Base-by-base conservation (phyloP, 2,888 invertebrate species). In the Cryptocephalus primarius region DNA sequence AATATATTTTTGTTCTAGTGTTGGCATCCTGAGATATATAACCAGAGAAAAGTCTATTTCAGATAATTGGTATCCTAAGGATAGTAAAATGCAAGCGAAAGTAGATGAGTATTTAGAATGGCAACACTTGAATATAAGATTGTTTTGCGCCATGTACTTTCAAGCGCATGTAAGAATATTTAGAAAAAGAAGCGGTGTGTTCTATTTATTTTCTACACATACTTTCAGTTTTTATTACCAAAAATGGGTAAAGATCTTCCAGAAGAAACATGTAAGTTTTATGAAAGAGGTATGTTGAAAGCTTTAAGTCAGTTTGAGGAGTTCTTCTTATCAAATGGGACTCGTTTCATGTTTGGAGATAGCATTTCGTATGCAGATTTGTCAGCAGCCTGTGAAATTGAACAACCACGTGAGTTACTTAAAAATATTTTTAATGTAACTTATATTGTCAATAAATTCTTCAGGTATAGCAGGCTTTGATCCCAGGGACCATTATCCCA, bases 21-120 rank as follows among this genome's bases (percentile, higher is more conserved):
- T 85, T 39, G 85, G 84, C n/a, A 87, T 88, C 48, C 59, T 85
- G 12, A 75, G 80, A 52, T 88, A 87, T 62, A 60, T 88, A 42
- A 68, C 76, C 2, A 68, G 75, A 44, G 79, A 82, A 60, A 71
- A 72, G 48, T 58, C 74, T 2, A 68, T 79, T 36, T 70, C 72
- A 8, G 78, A 80, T 38, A 74, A 75, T 52, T 78, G 83, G 75
- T 87, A 83, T 60, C 85, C 87, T 0, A 72, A 67, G 46, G 78
- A 83, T 40, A 72, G 74, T 1, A 72, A 77, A 57, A 60, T 66
- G 40, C 78, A 76, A 63, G 84, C 85, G 0, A 68, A 73, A 51
- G 77, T 87, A 4, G 84, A 87, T 52, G 85, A 87, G 64, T 85
- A 80, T 63, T 68, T 86, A 50, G 80, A 82, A 61, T 88, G 87